A percentile compares a stretch with the other conserved stretches of the same genome.
phyloP scores from a whole-genome alignment of 2,888 invertebrate species.

The Ectemnius cavifrons region DNA sequence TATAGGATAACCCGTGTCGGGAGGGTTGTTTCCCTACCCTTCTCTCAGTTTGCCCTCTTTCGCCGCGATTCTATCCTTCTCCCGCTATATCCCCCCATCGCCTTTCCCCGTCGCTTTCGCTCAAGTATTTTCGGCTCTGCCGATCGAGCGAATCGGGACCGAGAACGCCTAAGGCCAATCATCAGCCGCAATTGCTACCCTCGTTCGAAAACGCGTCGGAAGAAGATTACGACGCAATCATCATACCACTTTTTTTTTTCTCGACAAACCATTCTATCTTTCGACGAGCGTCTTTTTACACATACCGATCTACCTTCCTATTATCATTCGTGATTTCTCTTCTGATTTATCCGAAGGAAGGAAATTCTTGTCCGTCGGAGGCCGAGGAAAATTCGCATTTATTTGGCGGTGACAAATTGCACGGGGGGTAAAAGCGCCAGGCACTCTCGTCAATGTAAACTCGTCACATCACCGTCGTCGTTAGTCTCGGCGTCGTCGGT shows the following conservation, averaged over 20 bases:
- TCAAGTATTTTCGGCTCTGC: conserved; percentile 19
- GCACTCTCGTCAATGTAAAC: no score
- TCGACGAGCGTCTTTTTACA: not conserved
- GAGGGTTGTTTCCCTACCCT: conserved; percentile 58
- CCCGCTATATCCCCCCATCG: not conserved
- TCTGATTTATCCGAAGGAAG: no score
- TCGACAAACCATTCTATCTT: conserved; percentile 12
- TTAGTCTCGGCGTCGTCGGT: conserved; percentile 2
- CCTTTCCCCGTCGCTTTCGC: conserved; percentile 19
- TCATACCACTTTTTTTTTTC: conserved; percentile 58
- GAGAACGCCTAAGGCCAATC: conserved; percentile 59
- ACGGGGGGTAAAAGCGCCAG: no score
- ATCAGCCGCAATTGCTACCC: conserved; percentile 46
- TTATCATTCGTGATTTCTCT: no score
- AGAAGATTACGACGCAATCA: conserved; percentile 77
- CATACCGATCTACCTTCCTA: no score
- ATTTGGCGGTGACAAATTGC: no score
- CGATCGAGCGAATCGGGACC: not conserved
- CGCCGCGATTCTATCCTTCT: conserved; percentile 19
- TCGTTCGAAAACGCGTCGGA: conserved; percentile 66
- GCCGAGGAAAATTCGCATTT: no score
- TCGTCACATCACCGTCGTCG: not conserved
- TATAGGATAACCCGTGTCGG: conserved; percentile 74
- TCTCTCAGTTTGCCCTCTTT: conserved; percentile 7
- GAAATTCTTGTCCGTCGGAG: no score